Conservation (phyloP, 1,140 invertebrate genomes). For the Myzus persicae region DNA sequence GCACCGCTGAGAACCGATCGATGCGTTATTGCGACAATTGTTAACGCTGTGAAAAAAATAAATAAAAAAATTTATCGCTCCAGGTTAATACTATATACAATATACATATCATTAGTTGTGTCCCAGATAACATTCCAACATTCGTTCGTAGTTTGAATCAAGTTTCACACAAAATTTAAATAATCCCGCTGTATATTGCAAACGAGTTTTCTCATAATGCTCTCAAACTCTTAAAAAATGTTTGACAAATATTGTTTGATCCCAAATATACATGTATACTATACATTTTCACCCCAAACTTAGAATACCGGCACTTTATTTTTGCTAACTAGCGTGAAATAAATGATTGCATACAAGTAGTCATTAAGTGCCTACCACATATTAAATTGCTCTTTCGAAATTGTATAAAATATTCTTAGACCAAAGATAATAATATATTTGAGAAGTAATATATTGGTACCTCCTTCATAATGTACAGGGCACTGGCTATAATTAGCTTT, state of each 20-base stretch:
- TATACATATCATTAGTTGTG: background rate
- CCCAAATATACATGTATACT: background rate
- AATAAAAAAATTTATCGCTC: background rate
- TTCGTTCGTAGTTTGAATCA: background rate
- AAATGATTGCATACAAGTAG: background rate
- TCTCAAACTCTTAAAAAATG: background rate
- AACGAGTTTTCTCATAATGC: background rate
- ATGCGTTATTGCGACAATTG: background rate
- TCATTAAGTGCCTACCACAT: background rate
- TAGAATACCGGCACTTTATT: background rate
- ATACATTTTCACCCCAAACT: background rate
- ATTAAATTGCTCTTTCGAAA: too few relatives aligned
- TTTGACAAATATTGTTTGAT: conserved; percentile 1
- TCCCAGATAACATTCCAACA: background rate
- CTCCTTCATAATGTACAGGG: too few relatives aligned
- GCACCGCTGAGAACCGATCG: background rate
- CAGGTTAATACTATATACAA: background rate
- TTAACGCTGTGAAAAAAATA: background rate
- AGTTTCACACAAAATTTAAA: background rate
- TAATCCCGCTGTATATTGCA: background rate
- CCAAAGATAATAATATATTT: too few relatives aligned
- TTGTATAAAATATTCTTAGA: too few relatives aligned
- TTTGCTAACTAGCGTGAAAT: background rate
- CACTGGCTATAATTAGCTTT: too few relatives aligned
- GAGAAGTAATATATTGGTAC: too few relatives aligned